A percentile compares a stretch with the other conserved stretches of the same genome.
Conservation (phyloP, 1,140 invertebrate species). For the Dryas iulia region DNA sequence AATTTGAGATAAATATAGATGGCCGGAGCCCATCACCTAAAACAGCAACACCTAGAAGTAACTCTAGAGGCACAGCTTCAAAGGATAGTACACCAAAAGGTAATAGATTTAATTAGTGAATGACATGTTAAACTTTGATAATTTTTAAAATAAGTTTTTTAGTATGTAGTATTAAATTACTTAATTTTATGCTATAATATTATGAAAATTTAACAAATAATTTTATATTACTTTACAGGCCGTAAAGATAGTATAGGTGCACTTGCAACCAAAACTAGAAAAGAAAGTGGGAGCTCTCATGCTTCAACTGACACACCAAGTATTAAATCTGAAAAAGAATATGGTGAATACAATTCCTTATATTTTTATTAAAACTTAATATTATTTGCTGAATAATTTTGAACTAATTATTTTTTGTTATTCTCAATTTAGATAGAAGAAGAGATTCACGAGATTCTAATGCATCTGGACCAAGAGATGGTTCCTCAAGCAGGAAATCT, state of each 20-base stretch:
- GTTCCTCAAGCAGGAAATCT: constrained; percentile 59
- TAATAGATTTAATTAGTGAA: constrained; percentile 30
- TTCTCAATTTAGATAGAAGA: constrained; percentile 50
- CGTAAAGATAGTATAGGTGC: constrained; percentile 67
- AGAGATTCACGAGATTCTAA: constrained; percentile 72
- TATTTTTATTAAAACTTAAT: background rate
- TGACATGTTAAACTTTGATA: background rate
- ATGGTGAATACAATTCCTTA: constrained; percentile 48
- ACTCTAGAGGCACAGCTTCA: constrained; percentile 65
- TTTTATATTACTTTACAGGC: constrained; percentile 31
- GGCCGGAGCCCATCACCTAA: constrained; percentile 64
- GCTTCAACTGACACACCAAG: constrained; percentile 72
- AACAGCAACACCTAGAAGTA: constrained; percentile 64
- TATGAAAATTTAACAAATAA: constrained; percentile 8
- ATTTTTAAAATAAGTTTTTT: too few species aligned
- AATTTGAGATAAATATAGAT: constrained; percentile 39
- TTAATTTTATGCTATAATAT: too few species aligned
- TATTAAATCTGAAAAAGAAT: constrained; percentile 73
- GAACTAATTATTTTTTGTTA: too few species aligned
- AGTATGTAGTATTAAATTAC: too few species aligned
- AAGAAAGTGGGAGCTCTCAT: constrained; percentile 73
- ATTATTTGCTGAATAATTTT: background rate
- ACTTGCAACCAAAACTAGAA: constrained; percentile 63
- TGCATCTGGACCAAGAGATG: constrained; percentile 66
- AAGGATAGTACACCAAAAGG: constrained; percentile 74